Base-by-base conservation (phyloP, 2,113 vertebrate species). In the Todiramphus chloris region DNA sequence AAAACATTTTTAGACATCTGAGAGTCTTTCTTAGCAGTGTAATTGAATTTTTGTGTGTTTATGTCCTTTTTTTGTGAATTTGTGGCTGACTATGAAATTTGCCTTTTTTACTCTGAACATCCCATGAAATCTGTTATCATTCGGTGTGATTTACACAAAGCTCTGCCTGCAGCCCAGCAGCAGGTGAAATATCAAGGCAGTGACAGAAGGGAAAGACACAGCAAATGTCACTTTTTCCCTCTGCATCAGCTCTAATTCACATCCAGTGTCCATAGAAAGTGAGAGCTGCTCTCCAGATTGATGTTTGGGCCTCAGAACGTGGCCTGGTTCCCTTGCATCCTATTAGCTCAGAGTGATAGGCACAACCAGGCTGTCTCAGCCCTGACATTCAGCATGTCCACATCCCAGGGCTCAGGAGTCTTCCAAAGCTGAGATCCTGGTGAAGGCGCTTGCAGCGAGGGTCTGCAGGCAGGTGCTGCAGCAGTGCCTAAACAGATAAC, bases 11-110 rank as follows among this genome's bases (percentile, higher is more conserved):
- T 76, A 92, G 96, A 83, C 81, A 68, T 96, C 77, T 73, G 77
- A 94, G 73, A 91, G 74, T 37, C 56, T 85, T 91, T 91, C 72
- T 93, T 80, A 92, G 89, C 70, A 64, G 44, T 33, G 28, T 93
- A 97, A 69, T 95, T 96, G 91, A 95, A 91, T 93, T 96, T 92
- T 84, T 91, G 56, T 88, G 70, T 79, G 43, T 95, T 95, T 95
- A 77, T 82, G 67, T 94, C 80, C 69, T 81, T 95, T 96, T 92
- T 69, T 92, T 79, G 28, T 89, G 62, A 95, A 89, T 95, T 95
- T 88, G 86, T 90, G 73, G 89, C 77, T 37, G 64, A 69, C 96
- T 95, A 70, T 96, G 95, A 96, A 97, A 95, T 95, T 94, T 93
- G 46, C 82, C 69, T 30, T 74, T 97, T 96, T 95, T 94, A 30